Evolutionary conservation across 2,113 vertebrate genomes (phyloP).

Genomic region (Catharus fuscescens): DNA sequence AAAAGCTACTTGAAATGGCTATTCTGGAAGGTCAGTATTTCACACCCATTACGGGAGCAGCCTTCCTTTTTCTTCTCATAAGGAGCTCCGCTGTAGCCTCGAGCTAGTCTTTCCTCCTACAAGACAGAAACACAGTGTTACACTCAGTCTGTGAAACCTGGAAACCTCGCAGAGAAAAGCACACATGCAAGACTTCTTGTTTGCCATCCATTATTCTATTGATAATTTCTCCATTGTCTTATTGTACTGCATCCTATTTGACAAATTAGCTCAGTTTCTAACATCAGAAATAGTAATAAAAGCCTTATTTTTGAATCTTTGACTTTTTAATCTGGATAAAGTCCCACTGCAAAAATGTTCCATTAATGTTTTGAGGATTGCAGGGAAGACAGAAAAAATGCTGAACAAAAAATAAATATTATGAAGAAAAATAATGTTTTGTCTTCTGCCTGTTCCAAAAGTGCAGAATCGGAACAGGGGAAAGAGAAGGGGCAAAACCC

Average conservation of each 20-base stretch:
- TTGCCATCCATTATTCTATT: background rate
- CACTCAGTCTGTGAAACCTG: background rate
- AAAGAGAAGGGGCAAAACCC: background rate
- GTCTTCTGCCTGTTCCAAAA: background rate
- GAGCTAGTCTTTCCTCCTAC: background rate
- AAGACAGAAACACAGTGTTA: background rate
- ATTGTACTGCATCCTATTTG: background rate
- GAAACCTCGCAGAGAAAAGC: conserved; percentile 12
- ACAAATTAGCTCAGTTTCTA: background rate
- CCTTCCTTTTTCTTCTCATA: background rate
- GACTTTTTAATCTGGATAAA: background rate
- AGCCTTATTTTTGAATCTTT: background rate
- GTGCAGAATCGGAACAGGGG: background rate
- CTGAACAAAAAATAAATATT: background rate
- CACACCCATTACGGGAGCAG: background rate
- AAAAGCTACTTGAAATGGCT: background rate
- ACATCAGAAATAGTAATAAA: background rate
- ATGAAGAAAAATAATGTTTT: background rate
- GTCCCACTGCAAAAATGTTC: background rate
- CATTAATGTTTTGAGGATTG: background rate
- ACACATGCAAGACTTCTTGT: background rate
- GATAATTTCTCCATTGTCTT: background rate
- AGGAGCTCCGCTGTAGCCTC: background rate
- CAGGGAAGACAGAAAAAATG: background rate
- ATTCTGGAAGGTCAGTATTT: background rate